phyloP scores from a whole-genome alignment of 2,888 invertebrate genomes.

The Lithosia quadra region DNA sequence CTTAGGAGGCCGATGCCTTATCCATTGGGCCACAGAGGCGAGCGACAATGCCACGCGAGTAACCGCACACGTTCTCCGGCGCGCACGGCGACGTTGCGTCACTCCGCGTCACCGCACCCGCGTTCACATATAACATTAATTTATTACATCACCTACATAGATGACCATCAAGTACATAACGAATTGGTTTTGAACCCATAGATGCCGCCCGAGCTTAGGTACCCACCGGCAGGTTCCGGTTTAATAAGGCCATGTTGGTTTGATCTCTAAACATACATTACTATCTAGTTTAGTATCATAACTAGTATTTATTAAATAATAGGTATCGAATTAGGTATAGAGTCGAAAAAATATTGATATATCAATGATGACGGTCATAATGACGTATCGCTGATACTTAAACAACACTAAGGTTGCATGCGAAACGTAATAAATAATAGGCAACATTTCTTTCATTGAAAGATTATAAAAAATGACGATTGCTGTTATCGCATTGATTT shows the following conservation, averaged over 20 bases:
- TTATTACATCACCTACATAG: constrained; percentile 38
- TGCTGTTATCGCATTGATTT: constrained; percentile 26
- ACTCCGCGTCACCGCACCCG: constrained; percentile 61
- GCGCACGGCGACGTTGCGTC: constrained; percentile 69
- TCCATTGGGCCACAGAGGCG: constrained; percentile 94
- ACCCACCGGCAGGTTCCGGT: not conserved
- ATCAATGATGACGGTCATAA: not conserved
- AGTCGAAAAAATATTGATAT: not conserved
- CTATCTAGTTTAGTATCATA: not conserved
- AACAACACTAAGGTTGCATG: not conserved
- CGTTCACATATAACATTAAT: constrained; percentile 58
- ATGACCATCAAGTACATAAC: constrained; percentile 29
- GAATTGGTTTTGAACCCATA: constrained; percentile 5
- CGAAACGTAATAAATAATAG: constrained; percentile 4
- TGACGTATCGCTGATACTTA: not conserved
- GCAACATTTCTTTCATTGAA: constrained; percentile 7
- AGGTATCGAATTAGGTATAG: not conserved
- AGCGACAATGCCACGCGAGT: constrained; percentile 94
- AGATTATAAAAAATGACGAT: constrained; percentile 20
- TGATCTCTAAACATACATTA: not conserved
- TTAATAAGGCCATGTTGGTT: not conserved
- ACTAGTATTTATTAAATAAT: not conserved
- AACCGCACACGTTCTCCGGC: constrained; percentile 78
- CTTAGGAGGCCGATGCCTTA: constrained; percentile 95
- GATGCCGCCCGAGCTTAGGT: not conserved